These are phyloP conservation scores for Lethenteron camtschaticum DNA, from an alignment of 2,113 vertebrate genomes.

Conservation along the genomic window DNA sequence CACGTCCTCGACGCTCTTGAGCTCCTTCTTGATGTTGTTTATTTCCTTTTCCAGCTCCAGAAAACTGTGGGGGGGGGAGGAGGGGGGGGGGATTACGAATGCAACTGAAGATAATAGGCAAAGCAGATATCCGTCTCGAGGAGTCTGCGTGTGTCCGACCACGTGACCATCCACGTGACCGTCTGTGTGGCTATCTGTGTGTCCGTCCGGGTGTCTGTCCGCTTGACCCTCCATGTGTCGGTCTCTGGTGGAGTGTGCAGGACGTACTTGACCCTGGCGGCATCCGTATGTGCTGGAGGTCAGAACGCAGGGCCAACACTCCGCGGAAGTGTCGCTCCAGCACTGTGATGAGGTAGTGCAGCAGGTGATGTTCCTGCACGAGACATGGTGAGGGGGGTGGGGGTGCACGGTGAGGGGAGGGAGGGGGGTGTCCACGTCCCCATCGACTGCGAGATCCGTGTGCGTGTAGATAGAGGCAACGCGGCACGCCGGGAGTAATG, in stretches of 20 bases:
- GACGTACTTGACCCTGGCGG: conserved; percentile 90
- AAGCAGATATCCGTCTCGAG: no score
- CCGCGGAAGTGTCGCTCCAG: conserved; percentile 93
- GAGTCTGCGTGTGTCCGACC: no score
- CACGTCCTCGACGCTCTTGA: conserved; percentile 73
- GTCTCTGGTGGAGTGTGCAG: conserved; percentile 10
- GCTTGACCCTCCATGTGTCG: not conserved
- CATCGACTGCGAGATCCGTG: no score
- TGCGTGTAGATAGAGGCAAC: no score
- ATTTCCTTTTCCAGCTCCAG: conserved; percentile 93
- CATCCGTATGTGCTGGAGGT: conserved; percentile 51
- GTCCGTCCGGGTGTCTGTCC: no score
- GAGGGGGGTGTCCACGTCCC: no score
- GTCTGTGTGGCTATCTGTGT: no score
- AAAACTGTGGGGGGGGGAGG: conserved; percentile 35
- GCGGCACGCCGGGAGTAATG: no score
- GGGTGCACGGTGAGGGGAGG: no score
- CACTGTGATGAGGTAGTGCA: conserved; percentile 95
- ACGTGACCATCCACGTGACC: no score
- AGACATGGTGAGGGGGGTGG: not conserved
- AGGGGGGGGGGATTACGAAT: no score
- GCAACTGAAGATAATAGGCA: no score
- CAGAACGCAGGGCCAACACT: conserved; percentile 57
- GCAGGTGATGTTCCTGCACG: conserved; percentile 72
- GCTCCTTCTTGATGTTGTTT: conserved; percentile 53